Conservation (phyloP, 2,888 invertebrate genomes). For the Sycophila texana region DNA sequence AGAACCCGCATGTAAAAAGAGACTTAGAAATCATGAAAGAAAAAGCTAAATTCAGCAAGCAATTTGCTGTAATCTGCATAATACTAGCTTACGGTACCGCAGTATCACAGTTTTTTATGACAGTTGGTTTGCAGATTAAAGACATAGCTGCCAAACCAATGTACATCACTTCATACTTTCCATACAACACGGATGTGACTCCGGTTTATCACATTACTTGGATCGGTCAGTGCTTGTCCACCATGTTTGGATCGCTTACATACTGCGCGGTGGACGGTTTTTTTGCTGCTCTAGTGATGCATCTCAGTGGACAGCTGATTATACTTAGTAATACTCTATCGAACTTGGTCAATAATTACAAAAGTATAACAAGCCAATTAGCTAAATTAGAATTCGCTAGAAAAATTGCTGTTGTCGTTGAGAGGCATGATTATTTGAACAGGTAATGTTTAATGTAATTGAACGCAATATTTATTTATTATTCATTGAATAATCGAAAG, state of each 20-base stretch:
- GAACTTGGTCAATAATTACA: neutral
- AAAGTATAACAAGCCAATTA: neutral
- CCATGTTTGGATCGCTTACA: neutral
- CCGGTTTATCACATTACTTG: slow-evolving; percentile 62
- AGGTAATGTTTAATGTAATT: slow-evolving; percentile 15
- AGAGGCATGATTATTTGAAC: slow-evolving; percentile 20
- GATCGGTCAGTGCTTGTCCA: slow-evolving; percentile 41
- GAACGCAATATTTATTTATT: neutral
- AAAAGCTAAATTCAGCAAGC: slow-evolving; percentile 55
- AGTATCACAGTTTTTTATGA: neutral
- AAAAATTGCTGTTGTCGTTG: neutral
- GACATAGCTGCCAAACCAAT: neutral
- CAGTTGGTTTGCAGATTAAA: neutral
- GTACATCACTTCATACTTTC: slow-evolving; percentile 43
- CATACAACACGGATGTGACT: slow-evolving; percentile 59
- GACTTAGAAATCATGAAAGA: slow-evolving; percentile 44
- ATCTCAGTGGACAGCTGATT: slow-evolving; percentile 64
- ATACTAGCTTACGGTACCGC: slow-evolving; percentile 49
- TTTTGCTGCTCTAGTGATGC: slow-evolving; percentile 62
- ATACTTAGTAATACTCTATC: neutral
- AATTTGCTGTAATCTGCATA: slow-evolving; percentile 54
- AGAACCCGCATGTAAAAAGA: neutral
- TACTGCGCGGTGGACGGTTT: slow-evolving; percentile 60
- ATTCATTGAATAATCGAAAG: neutral
- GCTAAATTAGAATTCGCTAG: neutral